These are phyloP conservation scores for Drosophila longiperda DNA, from an alignment of 2,888 invertebrate genomes.

Conservation along the genomic window DNA sequence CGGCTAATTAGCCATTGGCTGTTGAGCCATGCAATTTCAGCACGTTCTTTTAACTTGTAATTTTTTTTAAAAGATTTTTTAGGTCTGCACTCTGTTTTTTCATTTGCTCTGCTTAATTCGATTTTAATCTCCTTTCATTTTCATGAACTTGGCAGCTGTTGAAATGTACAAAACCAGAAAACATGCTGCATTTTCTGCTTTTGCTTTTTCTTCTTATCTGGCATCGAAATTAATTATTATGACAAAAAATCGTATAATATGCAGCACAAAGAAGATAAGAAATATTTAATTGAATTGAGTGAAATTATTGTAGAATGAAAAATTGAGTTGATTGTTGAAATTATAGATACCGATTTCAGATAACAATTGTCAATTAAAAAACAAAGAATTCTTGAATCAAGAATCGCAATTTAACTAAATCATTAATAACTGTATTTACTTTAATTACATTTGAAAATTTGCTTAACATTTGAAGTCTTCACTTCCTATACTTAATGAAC, in stretches of 20 bases:
- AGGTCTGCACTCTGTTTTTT: constrained; percentile 16
- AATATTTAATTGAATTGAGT: not conserved
- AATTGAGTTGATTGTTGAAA: not conserved
- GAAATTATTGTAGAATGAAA: not conserved
- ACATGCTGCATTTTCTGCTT: constrained; percentile 8
- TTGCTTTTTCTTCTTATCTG: not conserved
- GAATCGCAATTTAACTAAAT: not conserved
- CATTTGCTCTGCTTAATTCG: constrained; percentile 55
- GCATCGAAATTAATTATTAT: not conserved
- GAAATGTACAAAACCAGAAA: constrained; percentile 9
- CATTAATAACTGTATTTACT: not conserved
- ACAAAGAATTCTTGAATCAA: not conserved
- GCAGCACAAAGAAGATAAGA: not conserved
- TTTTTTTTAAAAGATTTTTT: constrained; percentile 17
- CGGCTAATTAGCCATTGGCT: constrained; percentile 37
- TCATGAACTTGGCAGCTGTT: constrained; percentile 34
- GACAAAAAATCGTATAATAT: not conserved
- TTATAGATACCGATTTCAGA: not conserved
- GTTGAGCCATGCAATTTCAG: constrained; percentile 7
- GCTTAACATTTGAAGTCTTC: not conserved
- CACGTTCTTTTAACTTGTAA: constrained; percentile 12
- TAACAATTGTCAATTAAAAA: not conserved
- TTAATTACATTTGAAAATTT: not conserved
- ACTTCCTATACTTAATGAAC: constrained; percentile 2
- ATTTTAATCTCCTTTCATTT: constrained; percentile 56